These are phyloP conservation scores for Drosophila anomalata DNA, from an alignment of 2,888 invertebrate species.

Conservation along the genomic window DNA sequence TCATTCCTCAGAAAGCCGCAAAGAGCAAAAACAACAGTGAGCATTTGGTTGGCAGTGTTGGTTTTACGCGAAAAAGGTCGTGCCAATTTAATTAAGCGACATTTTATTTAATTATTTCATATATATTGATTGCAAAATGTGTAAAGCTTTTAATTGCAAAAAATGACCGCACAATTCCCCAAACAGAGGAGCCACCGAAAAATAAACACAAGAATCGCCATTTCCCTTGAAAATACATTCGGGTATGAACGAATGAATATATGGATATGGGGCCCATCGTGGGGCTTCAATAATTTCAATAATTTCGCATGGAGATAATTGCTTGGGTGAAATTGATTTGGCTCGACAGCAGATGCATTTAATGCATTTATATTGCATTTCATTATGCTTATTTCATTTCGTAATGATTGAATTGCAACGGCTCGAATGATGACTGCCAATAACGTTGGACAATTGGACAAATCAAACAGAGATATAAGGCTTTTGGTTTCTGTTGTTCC, in stretches of 20 bases:
- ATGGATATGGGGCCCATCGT: neutral
- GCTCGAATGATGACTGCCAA: slow-evolving; percentile 53
- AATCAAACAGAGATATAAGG: slow-evolving; percentile 36
- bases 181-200: slow-evolving; percentile 12
- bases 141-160: slow-evolving; percentile 70
- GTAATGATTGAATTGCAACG: slow-evolving; percentile 68
- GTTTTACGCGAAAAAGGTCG: slow-evolving; percentile 60
- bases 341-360: slow-evolving; percentile 55
- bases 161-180: slow-evolving; percentile 37
- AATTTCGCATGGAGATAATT: slow-evolving; percentile 43
- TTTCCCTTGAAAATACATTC: slow-evolving; percentile 3
- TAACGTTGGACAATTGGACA: slow-evolving; percentile 52
- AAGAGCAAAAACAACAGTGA: slow-evolving; percentile 18
- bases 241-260: neutral
- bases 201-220: neutral
- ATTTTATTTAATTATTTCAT: slow-evolving; percentile 70
- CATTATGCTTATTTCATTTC: slow-evolving; percentile 71
- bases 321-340: slow-evolving; percentile 46
- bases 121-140: slow-evolving; percentile 67
- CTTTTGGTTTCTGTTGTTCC: slow-evolving; percentile 11
- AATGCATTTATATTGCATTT: slow-evolving; percentile 74
- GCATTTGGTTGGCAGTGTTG: slow-evolving; percentile 18
- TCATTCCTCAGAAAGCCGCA: slow-evolving; percentile 9
- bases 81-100: slow-evolving; percentile 74
- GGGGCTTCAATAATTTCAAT: slow-evolving; percentile 47